Conservation (phyloP, 64 coral and sea anemone species). For the Astreopora myriophthalma region DNA sequence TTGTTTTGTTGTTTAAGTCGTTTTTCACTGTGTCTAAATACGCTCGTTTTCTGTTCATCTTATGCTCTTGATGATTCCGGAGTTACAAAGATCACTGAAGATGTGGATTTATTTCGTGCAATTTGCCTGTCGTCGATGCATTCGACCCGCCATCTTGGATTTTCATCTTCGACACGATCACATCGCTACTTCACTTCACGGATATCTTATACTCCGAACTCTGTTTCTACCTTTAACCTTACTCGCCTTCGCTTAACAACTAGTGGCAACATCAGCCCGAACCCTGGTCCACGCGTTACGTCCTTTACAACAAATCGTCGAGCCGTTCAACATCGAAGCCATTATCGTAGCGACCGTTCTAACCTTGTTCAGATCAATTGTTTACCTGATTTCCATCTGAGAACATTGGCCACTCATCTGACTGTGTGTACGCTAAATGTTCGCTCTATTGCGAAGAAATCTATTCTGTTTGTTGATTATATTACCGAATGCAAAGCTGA, state of each 20-base stretch:
- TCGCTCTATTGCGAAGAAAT: constrained; percentile 29
- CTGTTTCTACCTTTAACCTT: constrained; percentile 4
- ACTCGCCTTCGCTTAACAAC: constrained; percentile 12
- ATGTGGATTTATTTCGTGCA: not conserved
- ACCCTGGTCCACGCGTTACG: constrained; percentile 1
- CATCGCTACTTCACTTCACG: constrained; percentile 22
- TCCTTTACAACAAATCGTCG: constrained; percentile 10
- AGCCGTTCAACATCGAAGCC: constrained; percentile 18
- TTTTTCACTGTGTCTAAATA: constrained; percentile 1
- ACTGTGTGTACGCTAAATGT: constrained; percentile 22
- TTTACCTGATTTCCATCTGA: constrained; percentile 16
- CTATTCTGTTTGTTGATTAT: constrained; percentile 39
- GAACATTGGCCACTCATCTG: constrained; percentile 7
- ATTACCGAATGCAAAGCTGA: constrained; percentile 34
- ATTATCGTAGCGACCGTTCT: not conserved
- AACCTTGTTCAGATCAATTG: constrained; percentile 20
- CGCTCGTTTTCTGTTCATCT: constrained; percentile 15
- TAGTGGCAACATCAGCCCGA: constrained; percentile 10
- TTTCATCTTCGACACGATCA: not conserved
- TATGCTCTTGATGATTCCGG: not conserved
- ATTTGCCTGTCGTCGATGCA: not conserved
- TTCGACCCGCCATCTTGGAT: not conserved
- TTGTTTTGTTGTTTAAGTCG: constrained; percentile 4
- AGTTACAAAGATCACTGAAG: constrained; percentile 7
- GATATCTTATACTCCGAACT: constrained; percentile 21